Evolutionary conservation across 2,888 invertebrate genomes (phyloP).

Genomic region (Pollenia griseotomentosa): DNA sequence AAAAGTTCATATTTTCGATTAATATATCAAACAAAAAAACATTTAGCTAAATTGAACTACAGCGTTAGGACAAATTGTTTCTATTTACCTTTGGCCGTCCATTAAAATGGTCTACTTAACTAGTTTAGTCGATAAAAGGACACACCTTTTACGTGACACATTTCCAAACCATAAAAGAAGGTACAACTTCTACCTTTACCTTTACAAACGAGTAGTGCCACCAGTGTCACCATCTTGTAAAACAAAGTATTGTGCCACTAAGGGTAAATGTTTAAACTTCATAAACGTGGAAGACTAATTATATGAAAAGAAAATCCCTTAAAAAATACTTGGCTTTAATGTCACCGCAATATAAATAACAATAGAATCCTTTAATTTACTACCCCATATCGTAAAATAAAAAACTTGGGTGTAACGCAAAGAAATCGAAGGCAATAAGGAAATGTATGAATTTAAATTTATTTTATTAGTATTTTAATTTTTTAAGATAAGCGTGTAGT

Average conservation of each 20-base stretch:
- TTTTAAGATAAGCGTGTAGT: conserved; percentile 14
- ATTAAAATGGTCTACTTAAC: conserved; percentile 45
- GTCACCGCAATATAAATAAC: conserved; percentile 33
- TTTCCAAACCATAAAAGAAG: conserved; percentile 30
- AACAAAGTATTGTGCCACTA: not conserved
- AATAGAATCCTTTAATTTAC: conserved; percentile 49
- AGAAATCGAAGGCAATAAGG: not conserved
- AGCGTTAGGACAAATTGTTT: too few relatives aligned
- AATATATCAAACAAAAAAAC: too few relatives aligned
- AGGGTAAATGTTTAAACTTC: conserved; percentile 12
- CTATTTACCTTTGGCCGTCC: conserved; percentile 62
- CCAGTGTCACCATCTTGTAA: not conserved
- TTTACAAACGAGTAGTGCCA: not conserved
- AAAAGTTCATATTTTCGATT: too few relatives aligned
- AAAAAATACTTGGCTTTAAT: conserved; percentile 18
- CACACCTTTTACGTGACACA: conserved; percentile 63
- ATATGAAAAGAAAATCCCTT: conserved; percentile 25
- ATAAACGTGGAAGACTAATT: conserved; percentile 15
- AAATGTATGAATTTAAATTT: conserved; percentile 33
- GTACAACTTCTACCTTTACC: conserved; percentile 1
- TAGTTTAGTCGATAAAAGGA: conserved; percentile 27
- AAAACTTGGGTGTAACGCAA: not conserved
- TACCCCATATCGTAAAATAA: conserved; percentile 11
- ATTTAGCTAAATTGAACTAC: too few relatives aligned
- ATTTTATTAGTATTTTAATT: not conserved